Base-by-base conservation (phyloP, 2,113 vertebrate species). In the Sclerurus mexicanus region DNA sequence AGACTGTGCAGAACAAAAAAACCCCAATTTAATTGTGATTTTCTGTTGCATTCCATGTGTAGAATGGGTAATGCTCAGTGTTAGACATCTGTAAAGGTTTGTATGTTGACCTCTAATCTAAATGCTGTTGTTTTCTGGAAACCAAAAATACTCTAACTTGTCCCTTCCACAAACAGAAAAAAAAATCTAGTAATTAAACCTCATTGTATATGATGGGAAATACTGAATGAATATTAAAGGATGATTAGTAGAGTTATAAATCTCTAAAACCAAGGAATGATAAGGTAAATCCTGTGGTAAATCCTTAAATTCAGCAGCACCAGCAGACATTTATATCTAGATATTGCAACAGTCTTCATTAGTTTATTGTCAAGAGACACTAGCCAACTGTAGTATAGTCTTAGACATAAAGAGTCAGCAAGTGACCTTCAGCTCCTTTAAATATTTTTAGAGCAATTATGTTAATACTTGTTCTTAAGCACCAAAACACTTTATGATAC, bases 401-500 rank as follows among this genome's bases (percentile, higher is more conserved):
- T 59, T 78, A 72, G 52, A 91, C 30, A 63, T 27, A 10, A 82
- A 72, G 90, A 96, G 91, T 94, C 86, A 91, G 87, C 39, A 83
- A 85, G 82, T 89, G 90, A 50, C 71, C 90, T 97, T 94, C 89
- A 89, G 58, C 35, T 92, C 52, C 94, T 92, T 88, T 66, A 95
- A 95, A 96, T 89, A 87, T 74, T 95, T 96, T 97, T 93, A 94
- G 88, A 93, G 60, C 80, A 94, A 94, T 98, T 96, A 93, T 75
- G 60, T 40, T 98, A 96, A 97, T 96, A 89, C 85, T 95, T 95
- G 42, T 89, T 96, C 96, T 92, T 96, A 53, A 94, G 73, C 53
- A 80, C 74, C 79, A 80, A 85, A 83, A 33, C 11, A 83, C 46
- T 94, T 73, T 82, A 64, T 88, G 92, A 63, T 88, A 92, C 58